A percentile compares a stretch with the other conserved stretches of the same genome.
phyloP scores from a whole-genome alignment of 2,797 vertebrate species.

The Coregonus ussuriensis region DNA sequence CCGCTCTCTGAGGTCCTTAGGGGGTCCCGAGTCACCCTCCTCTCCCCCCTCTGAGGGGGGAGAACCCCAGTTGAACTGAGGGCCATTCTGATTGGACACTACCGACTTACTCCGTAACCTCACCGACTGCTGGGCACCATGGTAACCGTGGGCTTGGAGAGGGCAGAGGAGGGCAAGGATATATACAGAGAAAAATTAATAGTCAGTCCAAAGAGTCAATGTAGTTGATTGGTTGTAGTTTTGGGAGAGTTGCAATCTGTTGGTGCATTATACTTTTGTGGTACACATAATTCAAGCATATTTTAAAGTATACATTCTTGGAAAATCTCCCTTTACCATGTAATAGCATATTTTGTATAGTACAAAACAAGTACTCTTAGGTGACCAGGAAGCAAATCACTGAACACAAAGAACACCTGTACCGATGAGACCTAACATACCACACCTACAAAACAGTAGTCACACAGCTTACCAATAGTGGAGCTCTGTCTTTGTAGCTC shows the following conservation, averaged over 20 bases:
- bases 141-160: conserved; percentile 35
- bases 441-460: conserved; percentile 22
- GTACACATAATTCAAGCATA: neutral
- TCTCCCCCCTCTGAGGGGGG: conserved; percentile 20
- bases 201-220: neutral
- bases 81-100: conserved; percentile 45
- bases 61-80: conserved; percentile 60
- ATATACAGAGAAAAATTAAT: neutral
- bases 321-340: neutral
- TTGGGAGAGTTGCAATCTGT: neutral
- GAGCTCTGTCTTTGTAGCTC: conserved; percentile 33
- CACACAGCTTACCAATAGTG: conserved; percentile 4
- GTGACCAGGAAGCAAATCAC: neutral
- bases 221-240: neutral
- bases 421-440: conserved; percentile 11
- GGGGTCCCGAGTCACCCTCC: conserved; percentile 11
- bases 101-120: conserved; percentile 48
- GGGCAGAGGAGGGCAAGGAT: neutral
- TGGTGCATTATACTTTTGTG: neutral
- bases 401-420: neutral
- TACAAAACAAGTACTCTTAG: neutral
- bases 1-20: conserved; percentile 57
- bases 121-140: conserved; percentile 51
- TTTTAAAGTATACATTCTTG: neutral
- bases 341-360: neutral